Conservation (phyloP, 2,888 invertebrate genomes). For the Gastracanthus pulcherrimus region DNA sequence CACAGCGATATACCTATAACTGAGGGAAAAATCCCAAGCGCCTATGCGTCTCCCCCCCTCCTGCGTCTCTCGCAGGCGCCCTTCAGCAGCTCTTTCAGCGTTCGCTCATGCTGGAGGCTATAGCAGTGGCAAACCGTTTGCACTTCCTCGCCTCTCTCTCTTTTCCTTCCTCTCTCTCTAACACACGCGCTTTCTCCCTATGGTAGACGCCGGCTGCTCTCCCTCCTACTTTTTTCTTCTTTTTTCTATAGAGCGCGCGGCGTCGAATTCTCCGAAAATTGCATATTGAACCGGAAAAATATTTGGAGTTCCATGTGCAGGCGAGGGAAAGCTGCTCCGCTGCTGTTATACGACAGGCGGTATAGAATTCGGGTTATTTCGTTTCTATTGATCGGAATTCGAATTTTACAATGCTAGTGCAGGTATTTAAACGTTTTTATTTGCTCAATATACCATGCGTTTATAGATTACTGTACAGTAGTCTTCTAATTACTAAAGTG, state of each 20-base stretch:
- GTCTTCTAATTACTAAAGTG: no score
- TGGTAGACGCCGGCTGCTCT: not conserved
- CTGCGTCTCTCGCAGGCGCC: not conserved
- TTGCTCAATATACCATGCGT: not conserved
- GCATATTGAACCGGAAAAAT: conserved; percentile 47
- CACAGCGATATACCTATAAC: not conserved
- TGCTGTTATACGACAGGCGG: not conserved
- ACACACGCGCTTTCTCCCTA: not conserved
- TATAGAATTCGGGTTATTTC: not conserved
- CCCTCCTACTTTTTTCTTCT: not conserved
- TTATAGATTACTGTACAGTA: no score
- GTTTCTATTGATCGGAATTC: conserved; percentile 25
- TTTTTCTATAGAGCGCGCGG: not conserved
- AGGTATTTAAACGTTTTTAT: not conserved
- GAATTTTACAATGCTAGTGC: conserved; percentile 9
- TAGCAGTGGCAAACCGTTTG: no score
- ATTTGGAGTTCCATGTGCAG: conserved; percentile 20
- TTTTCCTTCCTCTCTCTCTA: not conserved
- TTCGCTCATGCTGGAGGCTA: not conserved
- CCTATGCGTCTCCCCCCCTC: not conserved
- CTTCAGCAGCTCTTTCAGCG: conserved; percentile 9
- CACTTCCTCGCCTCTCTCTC: not conserved
- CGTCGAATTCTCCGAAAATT: conserved; percentile 42
- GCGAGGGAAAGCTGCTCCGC: not conserved
- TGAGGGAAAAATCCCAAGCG: conserved; percentile 29